These are phyloP conservation scores for Heliconius himera DNA, from an alignment of 1,140 invertebrate genomes.

Conservation along the genomic window DNA sequence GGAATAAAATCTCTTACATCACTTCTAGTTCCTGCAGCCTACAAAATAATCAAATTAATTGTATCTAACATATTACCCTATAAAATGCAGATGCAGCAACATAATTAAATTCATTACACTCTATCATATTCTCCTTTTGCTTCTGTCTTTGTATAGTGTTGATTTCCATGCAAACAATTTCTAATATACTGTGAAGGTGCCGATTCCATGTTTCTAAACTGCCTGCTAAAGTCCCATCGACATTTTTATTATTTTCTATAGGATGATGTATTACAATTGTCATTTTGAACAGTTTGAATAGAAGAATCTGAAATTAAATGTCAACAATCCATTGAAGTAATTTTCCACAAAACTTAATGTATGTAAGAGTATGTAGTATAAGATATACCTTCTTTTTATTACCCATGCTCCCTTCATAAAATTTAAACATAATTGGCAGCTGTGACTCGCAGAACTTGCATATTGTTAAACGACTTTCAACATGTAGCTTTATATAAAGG, in stretches of 20 bases:
- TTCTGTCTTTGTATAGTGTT: slow-evolving; percentile 56
- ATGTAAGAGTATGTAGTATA: background rate
- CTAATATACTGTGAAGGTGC: slow-evolving; percentile 59
- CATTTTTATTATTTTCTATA: slow-evolving; percentile 43
- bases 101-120: slow-evolving; percentile 50
- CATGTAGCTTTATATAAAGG: slow-evolving; percentile 55
- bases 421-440: slow-evolving; percentile 58
- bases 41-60: slow-evolving; percentile 27
- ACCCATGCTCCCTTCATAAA: slow-evolving; percentile 65
- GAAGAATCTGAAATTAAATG: slow-evolving; percentile 50
- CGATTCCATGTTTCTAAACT: slow-evolving; percentile 65
- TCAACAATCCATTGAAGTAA: background rate
- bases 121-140: slow-evolving; percentile 41
- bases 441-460: slow-evolving; percentile 63
- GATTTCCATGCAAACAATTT: slow-evolving; percentile 64
- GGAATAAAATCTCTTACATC: too few relatives aligned
- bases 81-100: slow-evolving; percentile 60
- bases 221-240: slow-evolving; percentile 55
- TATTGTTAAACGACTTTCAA: slow-evolving; percentile 58
- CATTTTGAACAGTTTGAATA: slow-evolving; percentile 58
- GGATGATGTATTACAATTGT: slow-evolving; percentile 60
- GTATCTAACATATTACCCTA: slow-evolving; percentile 51
- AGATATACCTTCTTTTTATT: slow-evolving; percentile 65
- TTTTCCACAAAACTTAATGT: background rate
- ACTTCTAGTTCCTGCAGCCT: too few relatives aligned